These are phyloP conservation scores for Oreortyx pictus DNA, from an alignment of 2,797 vertebrate genomes.

Conservation along the genomic window DNA sequence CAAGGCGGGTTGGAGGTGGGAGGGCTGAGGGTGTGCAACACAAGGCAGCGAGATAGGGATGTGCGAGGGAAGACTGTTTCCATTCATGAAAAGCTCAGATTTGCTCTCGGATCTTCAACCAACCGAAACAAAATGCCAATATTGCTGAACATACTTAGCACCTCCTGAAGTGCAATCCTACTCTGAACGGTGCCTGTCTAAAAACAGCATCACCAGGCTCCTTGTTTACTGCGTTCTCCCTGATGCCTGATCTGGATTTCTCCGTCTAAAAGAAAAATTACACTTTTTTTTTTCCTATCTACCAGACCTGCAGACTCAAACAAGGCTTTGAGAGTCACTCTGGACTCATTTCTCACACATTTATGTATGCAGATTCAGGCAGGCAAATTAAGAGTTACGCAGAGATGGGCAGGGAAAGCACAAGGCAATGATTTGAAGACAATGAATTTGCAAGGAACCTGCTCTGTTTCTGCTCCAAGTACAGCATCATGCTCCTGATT, in stretches of 20 bases:
- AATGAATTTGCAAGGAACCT: neutral
- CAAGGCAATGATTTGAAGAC: conserved; percentile 28
- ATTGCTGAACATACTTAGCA: conserved; percentile 57
- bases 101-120: conserved; percentile 5
- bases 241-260: neutral
- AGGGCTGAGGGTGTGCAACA: rapidly evolving
- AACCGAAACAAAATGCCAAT: conserved; percentile 37
- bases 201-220: neutral
- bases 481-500: neutral
- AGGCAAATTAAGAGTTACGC: conserved; percentile 5
- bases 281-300: neutral
- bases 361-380: neutral
- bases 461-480: neutral
- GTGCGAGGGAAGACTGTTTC: neutral
- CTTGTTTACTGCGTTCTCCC: conserved; percentile 22
- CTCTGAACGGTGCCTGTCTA: conserved; percentile 15
- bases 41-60: neutral
- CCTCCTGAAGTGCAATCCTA: conserved; percentile 38
- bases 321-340: neutral
- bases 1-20: neutral
- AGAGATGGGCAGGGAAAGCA: neutral
- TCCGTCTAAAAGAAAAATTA: neutral
- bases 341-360: neutral
- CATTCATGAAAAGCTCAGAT: conserved; percentile 41
- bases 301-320: neutral